These are phyloP conservation scores for Channallabes apus DNA, from an alignment of 2,797 vertebrate species.

Conservation along the genomic window DNA sequence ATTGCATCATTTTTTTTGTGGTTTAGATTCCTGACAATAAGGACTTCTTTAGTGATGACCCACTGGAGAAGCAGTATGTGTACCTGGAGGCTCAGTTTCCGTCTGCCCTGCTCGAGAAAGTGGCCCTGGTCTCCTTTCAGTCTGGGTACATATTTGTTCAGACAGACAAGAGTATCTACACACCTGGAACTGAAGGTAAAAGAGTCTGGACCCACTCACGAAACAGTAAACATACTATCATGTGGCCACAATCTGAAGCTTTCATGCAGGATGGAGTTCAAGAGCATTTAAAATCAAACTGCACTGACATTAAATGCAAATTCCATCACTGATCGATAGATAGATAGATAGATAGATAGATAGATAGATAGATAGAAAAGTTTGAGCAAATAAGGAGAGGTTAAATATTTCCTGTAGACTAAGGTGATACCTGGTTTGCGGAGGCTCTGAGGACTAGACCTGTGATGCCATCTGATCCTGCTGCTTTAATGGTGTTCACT, in stretches of 20 bases:
- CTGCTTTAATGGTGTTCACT: no score
- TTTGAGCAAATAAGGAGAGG: no score
- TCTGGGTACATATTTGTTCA: slow-evolving; percentile 59
- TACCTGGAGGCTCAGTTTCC: slow-evolving; percentile 53
- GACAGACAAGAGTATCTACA: slow-evolving; percentile 60
- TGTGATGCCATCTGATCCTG: no score
- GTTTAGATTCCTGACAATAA: no score
- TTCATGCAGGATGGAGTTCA: neutral
- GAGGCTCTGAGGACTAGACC: no score
- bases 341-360: neutral
- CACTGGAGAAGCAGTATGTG: slow-evolving; percentile 53
- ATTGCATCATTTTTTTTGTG: no score
- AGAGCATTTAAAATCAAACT: neutral
- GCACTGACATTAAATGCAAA: neutral
- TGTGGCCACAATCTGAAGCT: neutral
- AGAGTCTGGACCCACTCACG: neutral
- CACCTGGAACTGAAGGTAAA: slow-evolving; percentile 35
- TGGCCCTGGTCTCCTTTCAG: slow-evolving; percentile 53
- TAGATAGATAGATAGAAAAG: neutral
- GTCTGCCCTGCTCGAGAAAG: slow-evolving; percentile 40
- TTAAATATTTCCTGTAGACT: no score
- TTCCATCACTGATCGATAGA: neutral
- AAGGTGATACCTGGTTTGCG: no score
- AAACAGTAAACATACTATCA: neutral
- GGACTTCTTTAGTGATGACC: slow-evolving; percentile 14